These are phyloP conservation scores for Motacilla tschutschensis DNA, from an alignment of 2,113 vertebrate genomes.

Conservation along the genomic window DNA sequence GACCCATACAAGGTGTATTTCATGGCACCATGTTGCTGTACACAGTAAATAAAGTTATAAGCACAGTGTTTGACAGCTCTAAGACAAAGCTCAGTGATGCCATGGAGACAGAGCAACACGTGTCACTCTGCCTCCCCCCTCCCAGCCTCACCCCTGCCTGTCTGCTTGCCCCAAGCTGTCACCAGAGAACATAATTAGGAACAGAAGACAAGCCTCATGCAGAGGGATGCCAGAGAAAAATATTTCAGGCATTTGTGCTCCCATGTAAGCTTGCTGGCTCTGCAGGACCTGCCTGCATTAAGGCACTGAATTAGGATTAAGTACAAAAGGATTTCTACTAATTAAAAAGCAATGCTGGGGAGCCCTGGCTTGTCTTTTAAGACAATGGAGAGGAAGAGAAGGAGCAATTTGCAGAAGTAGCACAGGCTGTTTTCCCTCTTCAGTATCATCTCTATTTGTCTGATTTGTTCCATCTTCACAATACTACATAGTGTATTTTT, in stretches of 20 bases:
- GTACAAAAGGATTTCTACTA: not conserved
- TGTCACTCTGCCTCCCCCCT: not conserved
- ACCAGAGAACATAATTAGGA: not conserved
- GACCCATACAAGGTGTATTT: not conserved
- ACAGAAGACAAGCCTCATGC: not conserved
- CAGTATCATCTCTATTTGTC: not conserved
- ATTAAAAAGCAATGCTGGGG: not conserved
- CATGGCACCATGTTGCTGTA: not conserved
- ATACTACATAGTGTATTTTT: not conserved
- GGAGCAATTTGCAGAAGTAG: not conserved
- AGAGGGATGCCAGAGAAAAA: not conserved
- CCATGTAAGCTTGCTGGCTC: not conserved
- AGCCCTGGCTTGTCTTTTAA: not conserved
- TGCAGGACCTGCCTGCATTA: constrained; percentile 2
- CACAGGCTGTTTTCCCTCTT: not conserved
- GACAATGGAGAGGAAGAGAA: not conserved
- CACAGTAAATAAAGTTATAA: not conserved
- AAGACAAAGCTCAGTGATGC: constrained; percentile 20
- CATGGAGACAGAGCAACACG: constrained; percentile 34
- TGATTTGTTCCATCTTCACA: not conserved
- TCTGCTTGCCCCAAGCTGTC: not conserved
- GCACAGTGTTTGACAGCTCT: not conserved
- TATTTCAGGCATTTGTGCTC: not conserved
- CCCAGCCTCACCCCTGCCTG: not conserved
- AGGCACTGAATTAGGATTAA: not conserved